Evolutionary conservation across 2,113 vertebrate genomes (phyloP).

Genomic region (Corvus cornix): DNA sequence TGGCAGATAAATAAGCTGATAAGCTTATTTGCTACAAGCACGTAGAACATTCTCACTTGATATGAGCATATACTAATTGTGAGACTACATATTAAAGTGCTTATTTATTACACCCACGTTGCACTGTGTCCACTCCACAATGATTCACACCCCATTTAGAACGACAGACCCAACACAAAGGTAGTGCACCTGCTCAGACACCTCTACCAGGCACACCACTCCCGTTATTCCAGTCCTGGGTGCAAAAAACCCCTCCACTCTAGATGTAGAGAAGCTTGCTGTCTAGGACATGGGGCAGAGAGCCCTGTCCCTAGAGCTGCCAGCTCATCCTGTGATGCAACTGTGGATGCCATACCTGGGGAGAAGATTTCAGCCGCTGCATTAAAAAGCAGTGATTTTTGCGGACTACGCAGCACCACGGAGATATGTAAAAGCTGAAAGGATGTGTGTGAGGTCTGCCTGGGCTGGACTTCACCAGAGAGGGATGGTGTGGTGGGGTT

Average conservation of each 20-base stretch:
- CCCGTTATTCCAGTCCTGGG: background rate
- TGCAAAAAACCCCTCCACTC: background rate
- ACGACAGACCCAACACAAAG: background rate
- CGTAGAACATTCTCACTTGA: background rate
- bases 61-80: background rate
- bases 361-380: background rate
- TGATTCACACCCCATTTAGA: background rate
- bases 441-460: background rate
- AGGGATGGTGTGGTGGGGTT: background rate
- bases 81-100: background rate
- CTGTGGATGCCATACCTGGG: background rate
- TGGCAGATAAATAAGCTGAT: background rate
- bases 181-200: background rate
- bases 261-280: background rate
- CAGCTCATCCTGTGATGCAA: background rate
- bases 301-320: background rate
- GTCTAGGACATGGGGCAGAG: background rate
- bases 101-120: background rate
- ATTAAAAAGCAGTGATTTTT: background rate
- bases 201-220: background rate
- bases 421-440: background rate
- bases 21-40: background rate
- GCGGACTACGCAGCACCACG: rapidly evolving
- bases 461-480: background rate
- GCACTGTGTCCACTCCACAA: background rate